Base-by-base conservation (phyloP, 2,797 vertebrate species). In the Sternotherus odoratus region DNA sequence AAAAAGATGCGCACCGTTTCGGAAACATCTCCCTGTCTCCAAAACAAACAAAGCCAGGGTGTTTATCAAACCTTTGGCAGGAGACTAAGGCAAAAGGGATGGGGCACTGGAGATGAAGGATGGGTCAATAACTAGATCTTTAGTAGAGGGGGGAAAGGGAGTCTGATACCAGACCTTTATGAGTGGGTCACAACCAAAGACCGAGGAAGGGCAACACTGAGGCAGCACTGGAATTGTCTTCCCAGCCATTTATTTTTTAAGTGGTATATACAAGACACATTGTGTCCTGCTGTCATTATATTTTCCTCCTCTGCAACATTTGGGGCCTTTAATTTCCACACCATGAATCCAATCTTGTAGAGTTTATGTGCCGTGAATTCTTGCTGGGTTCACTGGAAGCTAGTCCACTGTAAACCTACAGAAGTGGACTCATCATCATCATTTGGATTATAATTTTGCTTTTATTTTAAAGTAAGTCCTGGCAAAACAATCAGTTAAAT, bases 1-100 rank as follows among this genome's bases (percentile, higher is more conserved):
- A 99, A 99, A 98, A 99, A 99, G 97, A 99, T 98, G 95, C 99
- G 98, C 77, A 99, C 96, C 0, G 99, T 99, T 97, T 99, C 99
- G 0, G 99, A 99, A 91, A 99, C 99, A 24, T 99, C 99, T 21
- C 99, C 99, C 99, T 99, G 94, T 94, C 95, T 97, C 93, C 66
- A 92, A 28, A 87, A 93, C 33, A 92, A n/a, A 91, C 80, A 53
- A 12, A 87, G n/a, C 1, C 33, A 85, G 36, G 48, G 5, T 4
- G 39, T 63, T 78, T 69, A 6, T 96, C 77, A 96, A 87, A 87
- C 69, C 36, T 60, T 5, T 1, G 36, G 66, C 28, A 33, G 57
- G 36, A 60, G 49, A 82, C 78, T 0, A 8, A 80, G 43, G 5
- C 15, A 69, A 74, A 30, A 53, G 30, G 5, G 0, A 39, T 12